A percentile compares a stretch with the other conserved stretches of the same genome.
phyloP scores from a whole-genome alignment of 2,888 invertebrate species.

The Tetanocera ferruginea region DNA sequence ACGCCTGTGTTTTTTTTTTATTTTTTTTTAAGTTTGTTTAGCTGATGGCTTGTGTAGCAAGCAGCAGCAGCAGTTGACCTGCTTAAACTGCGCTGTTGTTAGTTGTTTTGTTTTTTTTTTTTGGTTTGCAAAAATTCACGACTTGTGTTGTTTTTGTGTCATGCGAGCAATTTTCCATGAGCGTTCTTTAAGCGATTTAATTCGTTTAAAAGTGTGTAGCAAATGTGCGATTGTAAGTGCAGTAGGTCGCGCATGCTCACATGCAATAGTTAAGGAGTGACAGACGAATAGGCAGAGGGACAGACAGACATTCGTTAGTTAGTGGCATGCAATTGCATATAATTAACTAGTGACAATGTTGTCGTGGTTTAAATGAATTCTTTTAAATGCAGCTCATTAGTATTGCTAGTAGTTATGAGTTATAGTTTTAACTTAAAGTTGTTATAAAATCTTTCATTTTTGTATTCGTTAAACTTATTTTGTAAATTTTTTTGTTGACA shows the following conservation, averaged over 20 bases:
- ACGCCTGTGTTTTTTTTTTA: background rate
- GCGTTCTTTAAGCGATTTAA: slow-evolving; percentile 12
- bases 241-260: slow-evolving; percentile 28
- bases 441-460: too few relatives aligned
- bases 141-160: slow-evolving; percentile 13
- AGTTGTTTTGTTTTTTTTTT: slow-evolving; percentile 2
- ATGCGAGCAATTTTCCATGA: background rate
- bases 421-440: background rate
- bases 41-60: background rate
- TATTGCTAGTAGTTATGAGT: background rate
- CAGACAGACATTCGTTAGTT: background rate
- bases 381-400: slow-evolving; percentile 11
- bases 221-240: slow-evolving; percentile 6
- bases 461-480: background rate
- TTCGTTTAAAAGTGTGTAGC: slow-evolving; percentile 16
- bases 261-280: background rate
- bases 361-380: slow-evolving; percentile 20
- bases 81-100: slow-evolving; percentile 7
- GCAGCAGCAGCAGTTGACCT: slow-evolving; percentile 22
- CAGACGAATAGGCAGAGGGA: background rate
- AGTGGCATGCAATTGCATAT: background rate
- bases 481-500: background rate
- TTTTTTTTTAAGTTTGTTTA: background rate
- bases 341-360: background rate
- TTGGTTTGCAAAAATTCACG: slow-evolving; percentile 5